Conservation (phyloP, 1,140 invertebrate genomes). For the Gryllus bimaculatus region DNA sequence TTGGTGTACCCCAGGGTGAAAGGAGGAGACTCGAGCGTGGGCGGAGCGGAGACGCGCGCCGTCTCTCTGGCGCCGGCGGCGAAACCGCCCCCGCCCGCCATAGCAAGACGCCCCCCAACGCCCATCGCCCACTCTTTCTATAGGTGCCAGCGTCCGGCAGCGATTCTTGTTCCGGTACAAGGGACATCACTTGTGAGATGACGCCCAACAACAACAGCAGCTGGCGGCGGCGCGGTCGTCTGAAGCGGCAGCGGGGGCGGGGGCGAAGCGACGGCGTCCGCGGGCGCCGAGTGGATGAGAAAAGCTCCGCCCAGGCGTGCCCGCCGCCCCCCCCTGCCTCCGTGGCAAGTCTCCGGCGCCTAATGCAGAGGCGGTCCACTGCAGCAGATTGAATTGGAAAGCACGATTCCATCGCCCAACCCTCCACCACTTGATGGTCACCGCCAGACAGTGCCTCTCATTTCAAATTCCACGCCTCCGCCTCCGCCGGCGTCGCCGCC, state of each 20-base stretch:
- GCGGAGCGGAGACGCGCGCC: too few relatives aligned
- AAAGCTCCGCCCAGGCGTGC: background rate
- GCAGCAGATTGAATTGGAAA: background rate
- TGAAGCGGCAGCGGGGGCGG: background rate
- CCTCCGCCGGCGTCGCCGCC: background rate
- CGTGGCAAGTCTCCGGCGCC: background rate
- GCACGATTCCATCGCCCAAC: background rate
- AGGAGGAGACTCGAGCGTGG: too few relatives aligned
- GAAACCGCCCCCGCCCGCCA: too few relatives aligned
- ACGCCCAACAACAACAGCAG: background rate
- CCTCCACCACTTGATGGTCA: background rate
- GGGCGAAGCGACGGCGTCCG: too few relatives aligned
- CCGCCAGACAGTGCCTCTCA: background rate
- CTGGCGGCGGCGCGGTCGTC: background rate
- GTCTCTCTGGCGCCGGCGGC: too few relatives aligned
- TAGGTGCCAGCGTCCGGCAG: background rate
- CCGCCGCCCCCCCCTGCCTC: background rate
- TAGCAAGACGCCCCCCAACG: too few relatives aligned
- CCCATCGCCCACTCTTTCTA: background rate
- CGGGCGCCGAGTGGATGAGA: background rate
- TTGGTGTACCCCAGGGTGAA: too few relatives aligned
- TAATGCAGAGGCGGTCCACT: background rate
- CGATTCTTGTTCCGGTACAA: constrained; percentile 3
- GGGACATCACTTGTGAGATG: background rate
- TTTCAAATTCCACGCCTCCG: background rate